Conservation (phyloP, 2,113 vertebrate species). For the Orthochromis indermauri region DNA sequence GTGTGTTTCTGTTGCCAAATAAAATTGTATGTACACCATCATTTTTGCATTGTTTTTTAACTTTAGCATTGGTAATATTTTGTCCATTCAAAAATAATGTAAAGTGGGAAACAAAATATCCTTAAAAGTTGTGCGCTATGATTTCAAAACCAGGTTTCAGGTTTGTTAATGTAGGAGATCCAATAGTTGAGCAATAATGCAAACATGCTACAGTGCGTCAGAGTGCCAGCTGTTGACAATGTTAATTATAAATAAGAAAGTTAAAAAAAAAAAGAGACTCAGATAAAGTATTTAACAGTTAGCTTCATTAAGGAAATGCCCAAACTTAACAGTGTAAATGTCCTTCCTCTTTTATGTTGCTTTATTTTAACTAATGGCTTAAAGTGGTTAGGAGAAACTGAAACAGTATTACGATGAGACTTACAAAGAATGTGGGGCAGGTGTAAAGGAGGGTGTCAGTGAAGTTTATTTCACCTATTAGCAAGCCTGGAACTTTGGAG, state of each 20-base stretch:
- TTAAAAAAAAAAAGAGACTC: too few relatives aligned
- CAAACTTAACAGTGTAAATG: not conserved
- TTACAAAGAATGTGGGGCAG: not conserved
- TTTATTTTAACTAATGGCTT: not conserved
- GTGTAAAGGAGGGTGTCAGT: not conserved
- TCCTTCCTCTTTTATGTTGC: not conserved
- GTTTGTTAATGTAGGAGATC: not conserved
- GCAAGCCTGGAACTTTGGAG: not conserved
- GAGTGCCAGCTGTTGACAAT: not conserved
- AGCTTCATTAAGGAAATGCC: not conserved
- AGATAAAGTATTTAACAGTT: not conserved
- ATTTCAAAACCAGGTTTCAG: not conserved
- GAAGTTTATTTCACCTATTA: not conserved
- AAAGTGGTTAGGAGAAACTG: not conserved
- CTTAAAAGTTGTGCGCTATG: not conserved
- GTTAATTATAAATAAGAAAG: not conserved
- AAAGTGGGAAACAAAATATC: not conserved
- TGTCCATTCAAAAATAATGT: not conserved
- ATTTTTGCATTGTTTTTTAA: not conserved
- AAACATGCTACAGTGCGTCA: not conserved
- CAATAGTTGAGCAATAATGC: not conserved
- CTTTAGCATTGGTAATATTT: not conserved
- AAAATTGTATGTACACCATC: not conserved
- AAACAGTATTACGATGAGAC: not conserved
- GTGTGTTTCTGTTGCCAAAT: not conserved